These are phyloP conservation scores for Campylomormyrus numenius DNA, from an alignment of 2,113 vertebrate species.

Conservation along the genomic window DNA sequence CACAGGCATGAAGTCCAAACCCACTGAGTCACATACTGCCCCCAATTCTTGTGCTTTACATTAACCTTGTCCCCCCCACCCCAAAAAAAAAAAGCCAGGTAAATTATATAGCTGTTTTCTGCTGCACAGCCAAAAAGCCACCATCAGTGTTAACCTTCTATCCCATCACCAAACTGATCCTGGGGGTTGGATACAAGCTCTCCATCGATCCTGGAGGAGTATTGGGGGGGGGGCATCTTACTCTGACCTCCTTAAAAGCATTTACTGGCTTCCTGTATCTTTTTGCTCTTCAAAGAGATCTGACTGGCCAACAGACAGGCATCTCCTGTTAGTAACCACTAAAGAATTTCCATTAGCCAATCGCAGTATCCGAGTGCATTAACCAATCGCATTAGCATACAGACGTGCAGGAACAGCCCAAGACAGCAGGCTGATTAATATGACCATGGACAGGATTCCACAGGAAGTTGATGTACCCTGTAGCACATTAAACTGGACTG, in stretches of 20 bases:
- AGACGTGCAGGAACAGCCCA: neutral
- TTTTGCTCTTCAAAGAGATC: neutral
- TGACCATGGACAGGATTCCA: neutral
- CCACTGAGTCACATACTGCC: neutral
- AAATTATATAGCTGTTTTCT: neutral
- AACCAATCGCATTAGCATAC: slow-evolving; percentile 32
- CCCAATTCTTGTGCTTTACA: neutral
- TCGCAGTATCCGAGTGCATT: neutral
- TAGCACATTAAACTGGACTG: neutral
- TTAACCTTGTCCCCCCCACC: neutral
- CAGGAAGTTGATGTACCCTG: neutral
- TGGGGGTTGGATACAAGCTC: neutral
- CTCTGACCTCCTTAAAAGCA: neutral
- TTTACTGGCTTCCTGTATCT: neutral
- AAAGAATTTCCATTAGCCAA: slow-evolving; percentile 46
- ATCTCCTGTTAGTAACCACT: slow-evolving; percentile 29
- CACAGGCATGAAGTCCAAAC: neutral
- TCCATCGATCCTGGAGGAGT: neutral
- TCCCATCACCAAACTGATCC: neutral
- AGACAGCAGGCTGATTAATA: neutral
- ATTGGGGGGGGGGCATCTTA: neutral
- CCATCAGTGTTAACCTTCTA: neutral
- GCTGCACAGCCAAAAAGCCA: neutral
- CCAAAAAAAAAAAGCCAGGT: neutral
- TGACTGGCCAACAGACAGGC: neutral